phyloP scores from a whole-genome alignment of 2,888 invertebrate species.

The Schizotus pectinicornis region DNA sequence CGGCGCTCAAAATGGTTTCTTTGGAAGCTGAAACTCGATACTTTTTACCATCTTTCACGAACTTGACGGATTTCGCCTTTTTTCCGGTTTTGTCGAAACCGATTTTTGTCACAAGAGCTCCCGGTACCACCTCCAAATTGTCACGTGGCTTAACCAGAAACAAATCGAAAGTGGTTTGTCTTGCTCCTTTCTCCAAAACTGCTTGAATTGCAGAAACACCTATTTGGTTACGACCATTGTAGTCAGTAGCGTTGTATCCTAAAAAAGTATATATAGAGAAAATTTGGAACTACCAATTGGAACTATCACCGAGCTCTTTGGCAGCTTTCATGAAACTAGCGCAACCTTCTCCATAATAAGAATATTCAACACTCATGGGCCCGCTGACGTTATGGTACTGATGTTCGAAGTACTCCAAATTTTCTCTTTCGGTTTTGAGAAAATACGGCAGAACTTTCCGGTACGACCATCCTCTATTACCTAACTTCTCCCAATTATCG shows the following conservation, averaged over 20 bases:
- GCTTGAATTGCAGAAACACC: constrained; percentile 58
- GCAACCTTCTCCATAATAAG: constrained; percentile 59
- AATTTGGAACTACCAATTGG: too few relatives aligned
- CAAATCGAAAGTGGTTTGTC: constrained; percentile 66
- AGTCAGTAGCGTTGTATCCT: constrained; percentile 57
- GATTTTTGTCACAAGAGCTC: constrained; percentile 64
- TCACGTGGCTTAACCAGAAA: constrained; percentile 63
- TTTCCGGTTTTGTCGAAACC: constrained; percentile 60
- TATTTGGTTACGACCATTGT: constrained; percentile 52
- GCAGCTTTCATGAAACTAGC: constrained; percentile 73
- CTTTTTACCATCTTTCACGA: constrained; percentile 39
- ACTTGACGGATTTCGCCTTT: constrained; percentile 60
- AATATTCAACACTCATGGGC: constrained; percentile 69
- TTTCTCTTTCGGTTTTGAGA: constrained; percentile 66
- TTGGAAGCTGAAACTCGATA: constrained; percentile 59
- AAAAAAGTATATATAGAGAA: too few relatives aligned
- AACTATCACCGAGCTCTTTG: constrained; percentile 42
- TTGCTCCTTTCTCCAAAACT: constrained; percentile 60
- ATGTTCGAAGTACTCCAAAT: constrained; percentile 49
- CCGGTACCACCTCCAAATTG: constrained; percentile 65
- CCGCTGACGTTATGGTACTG: constrained; percentile 68
- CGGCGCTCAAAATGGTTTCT: constrained; percentile 74
- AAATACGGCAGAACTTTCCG: constrained; percentile 65
- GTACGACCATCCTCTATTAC: constrained; percentile 65
- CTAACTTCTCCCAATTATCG: constrained; percentile 70